Percentiles rank a stretch among this genome's conserved stretches.
Conservation (phyloP, 2,797 vertebrate genomes). For the Mus spretus region DNA sequence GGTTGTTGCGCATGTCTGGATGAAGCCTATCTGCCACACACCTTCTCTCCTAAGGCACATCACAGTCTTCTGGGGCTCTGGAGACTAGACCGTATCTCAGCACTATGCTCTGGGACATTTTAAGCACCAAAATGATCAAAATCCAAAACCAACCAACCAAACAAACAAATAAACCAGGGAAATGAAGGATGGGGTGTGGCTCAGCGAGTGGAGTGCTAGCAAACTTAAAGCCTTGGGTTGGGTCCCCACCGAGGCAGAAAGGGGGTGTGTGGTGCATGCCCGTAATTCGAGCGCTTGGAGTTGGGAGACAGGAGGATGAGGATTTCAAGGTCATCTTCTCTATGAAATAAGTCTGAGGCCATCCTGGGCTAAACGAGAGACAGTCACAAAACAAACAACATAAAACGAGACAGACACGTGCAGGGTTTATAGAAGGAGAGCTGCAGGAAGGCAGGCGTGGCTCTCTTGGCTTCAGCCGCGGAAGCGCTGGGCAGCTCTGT, state of each 20-base stretch:
- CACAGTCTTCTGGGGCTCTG: neutral
- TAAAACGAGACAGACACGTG: neutral
- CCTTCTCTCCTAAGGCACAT: neutral
- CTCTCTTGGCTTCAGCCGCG: neutral
- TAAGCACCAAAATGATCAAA: neutral
- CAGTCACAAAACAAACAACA: neutral
- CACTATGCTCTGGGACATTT: neutral
- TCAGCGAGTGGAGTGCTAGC: neutral
- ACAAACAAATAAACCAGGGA: no score
- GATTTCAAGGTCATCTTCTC: neutral
- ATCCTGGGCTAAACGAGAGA: neutral
- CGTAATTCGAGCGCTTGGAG: neutral
- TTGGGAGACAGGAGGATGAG: neutral
- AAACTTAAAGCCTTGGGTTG: neutral
- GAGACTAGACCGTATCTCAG: neutral
- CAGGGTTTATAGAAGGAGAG: neutral
- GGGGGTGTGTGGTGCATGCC: neutral
- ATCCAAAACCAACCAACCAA: neutral
- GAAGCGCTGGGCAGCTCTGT: fast-evolving
- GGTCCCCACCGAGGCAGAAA: neutral
- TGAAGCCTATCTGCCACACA: fast-evolving
- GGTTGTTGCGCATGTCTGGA: fast-evolving
- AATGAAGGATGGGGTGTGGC: neutral
- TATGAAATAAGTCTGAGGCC: neutral
- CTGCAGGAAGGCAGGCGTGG: neutral